A percentile compares a stretch with the other conserved stretches of the same genome.
Evolutionary conservation across 2,888 invertebrate genomes (phyloP).

Genomic region (Drosophila neotestacea): DNA sequence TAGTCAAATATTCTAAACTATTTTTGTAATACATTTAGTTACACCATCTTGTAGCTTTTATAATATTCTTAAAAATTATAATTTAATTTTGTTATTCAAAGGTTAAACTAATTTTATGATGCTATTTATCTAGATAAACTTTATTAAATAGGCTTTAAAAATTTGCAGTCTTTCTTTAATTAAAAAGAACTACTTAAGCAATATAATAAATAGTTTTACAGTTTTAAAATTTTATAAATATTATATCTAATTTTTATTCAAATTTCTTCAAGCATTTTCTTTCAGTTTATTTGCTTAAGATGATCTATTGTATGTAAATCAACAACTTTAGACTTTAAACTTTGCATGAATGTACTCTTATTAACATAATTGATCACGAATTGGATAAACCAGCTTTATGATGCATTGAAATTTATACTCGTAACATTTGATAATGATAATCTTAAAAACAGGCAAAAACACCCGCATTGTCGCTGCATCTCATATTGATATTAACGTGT

Average conservation of each 20-base stretch:
- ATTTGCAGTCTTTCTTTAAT: neutral
- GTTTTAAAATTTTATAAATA: neutral
- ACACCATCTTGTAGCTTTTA: too few species aligned
- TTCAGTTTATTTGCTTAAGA: neutral
- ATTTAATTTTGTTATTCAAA: too few species aligned
- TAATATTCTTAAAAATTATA: too few species aligned
- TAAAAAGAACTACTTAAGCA: too few species aligned
- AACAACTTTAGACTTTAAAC: constrained; percentile 10
- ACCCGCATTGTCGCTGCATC: constrained; percentile 30
- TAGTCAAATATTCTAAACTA: too few species aligned
- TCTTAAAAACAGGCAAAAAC: constrained; percentile 41
- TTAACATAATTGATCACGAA: constrained; percentile 27
- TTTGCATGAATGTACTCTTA: neutral
- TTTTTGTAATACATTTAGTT: too few species aligned
- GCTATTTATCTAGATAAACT: too few species aligned
- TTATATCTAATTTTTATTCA: too few species aligned
- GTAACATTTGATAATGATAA: constrained; percentile 45
- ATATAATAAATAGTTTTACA: neutral
- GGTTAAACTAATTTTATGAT: too few species aligned
- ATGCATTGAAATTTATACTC: constrained; percentile 35
- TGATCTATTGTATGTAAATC: constrained; percentile 44
- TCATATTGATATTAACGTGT: constrained; percentile 12
- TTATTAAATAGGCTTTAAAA: neutral
- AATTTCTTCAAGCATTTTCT: neutral
- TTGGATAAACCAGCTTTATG: neutral